Evolutionary conservation across 2,888 invertebrate species (phyloP), one percentile per base, ranked within the genome.

Genomic region (Panopea generosa): DNA sequence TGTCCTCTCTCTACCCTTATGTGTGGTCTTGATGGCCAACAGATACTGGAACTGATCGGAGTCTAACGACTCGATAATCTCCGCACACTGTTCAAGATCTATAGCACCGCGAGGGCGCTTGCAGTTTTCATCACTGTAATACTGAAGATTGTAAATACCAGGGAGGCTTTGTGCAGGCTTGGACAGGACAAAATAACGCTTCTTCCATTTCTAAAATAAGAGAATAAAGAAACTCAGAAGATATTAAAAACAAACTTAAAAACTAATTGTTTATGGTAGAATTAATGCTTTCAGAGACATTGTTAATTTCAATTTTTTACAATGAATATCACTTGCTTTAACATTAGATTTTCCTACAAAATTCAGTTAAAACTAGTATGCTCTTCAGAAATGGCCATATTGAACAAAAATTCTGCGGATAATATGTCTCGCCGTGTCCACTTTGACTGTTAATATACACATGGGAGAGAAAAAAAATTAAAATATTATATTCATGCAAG

Each of bases 11-110:
- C 61, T 85, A 45, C 84, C 82, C 69, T 85, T 89, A 75, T 88
- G 88, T 47, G 86, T 86, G 4, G 92, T 91, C 69, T 88, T 89
- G 22, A 92, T 87, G 9, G 92, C 89, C 33, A 92, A 84, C 27
- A 92, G 82, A 75, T 87, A 87, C 27, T 84, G 84, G 77, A 89
- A 90, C 69, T 86, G 84, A 47, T 89, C 88, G 0, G 90, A 89
- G 82, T 90, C 90, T 1, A 92, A 86, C 0, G 89, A 87, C 57
- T 90, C 89, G n/a, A 89, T 85, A 93, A 97, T 97, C 94, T 98
- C 98, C 94, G 98, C 98, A 93, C 98, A 98, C 92, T 97, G 96
- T 94, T 98, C 98, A 90, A 99, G 94, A 94, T 98, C 96, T 90
- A 99, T 93, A 70, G 83, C 83, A n/a, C 93, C 93, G 66, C 91